These are phyloP conservation scores for Agelas oroides DNA, from an alignment of 37 sponge, comb jelly and placozoan genomes.

Conservation along the genomic window DNA sequence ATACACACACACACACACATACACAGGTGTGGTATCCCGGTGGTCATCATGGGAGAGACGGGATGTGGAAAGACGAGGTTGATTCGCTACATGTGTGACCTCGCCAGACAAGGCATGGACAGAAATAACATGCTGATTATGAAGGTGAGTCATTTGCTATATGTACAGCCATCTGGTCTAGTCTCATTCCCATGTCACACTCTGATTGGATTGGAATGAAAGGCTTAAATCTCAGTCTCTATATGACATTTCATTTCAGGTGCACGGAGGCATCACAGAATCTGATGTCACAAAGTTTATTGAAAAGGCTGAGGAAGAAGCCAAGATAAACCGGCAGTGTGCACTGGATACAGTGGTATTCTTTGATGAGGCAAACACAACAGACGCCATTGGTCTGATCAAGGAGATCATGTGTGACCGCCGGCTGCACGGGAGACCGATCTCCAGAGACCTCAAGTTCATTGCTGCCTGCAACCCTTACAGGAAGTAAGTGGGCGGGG, in stretches of 20 bases:
- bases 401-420: slow-evolving; percentile 99
- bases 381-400: slow-evolving; percentile 92
- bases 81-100: slow-evolving; percentile 89
- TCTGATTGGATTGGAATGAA: no score
- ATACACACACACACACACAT: no score
- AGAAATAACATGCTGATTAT: slow-evolving; percentile 72
- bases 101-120: slow-evolving; percentile 30
- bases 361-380: slow-evolving; percentile 99
- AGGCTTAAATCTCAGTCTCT: no score
- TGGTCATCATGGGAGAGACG: slow-evolving; percentile 98
- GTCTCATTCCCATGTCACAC: background rate
- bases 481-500: slow-evolving; percentile 56
- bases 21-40: slow-evolving; percentile 88
- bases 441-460: slow-evolving; percentile 83
- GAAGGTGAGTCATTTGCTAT: no score
- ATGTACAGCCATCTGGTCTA: no score
- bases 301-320: slow-evolving; percentile 62
- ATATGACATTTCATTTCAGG: slow-evolving; percentile 46
- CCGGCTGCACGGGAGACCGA: slow-evolving; percentile 78
- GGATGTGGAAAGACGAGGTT: slow-evolving; percentile 98
- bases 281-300: slow-evolving; percentile 59
- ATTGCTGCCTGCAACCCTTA: slow-evolving; percentile 99
- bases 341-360: slow-evolving; percentile 83
- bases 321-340: slow-evolving; percentile 43
- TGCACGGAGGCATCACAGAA: slow-evolving; percentile 91